phyloP scores from a whole-genome alignment of 2,113 vertebrate genomes.

The Micronisus gabar region DNA sequence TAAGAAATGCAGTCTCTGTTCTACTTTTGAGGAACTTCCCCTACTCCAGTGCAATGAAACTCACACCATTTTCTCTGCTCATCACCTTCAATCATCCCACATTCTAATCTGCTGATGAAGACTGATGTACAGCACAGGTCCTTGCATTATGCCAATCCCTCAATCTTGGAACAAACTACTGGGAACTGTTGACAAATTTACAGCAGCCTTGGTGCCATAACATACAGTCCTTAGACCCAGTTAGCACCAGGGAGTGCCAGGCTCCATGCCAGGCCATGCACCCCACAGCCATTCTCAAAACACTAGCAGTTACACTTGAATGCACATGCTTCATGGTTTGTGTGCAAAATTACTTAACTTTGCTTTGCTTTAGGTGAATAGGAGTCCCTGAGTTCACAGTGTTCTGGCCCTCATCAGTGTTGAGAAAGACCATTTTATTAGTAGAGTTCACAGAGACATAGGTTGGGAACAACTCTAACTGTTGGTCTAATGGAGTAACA shows the following conservation, averaged over 20 bases:
- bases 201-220: not conserved
- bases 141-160: not conserved
- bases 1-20: not conserved
- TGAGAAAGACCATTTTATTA: not conserved
- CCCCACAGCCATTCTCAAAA: not conserved
- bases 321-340: not conserved
- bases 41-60: not conserved
- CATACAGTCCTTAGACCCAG: not conserved
- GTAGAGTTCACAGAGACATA: not conserved
- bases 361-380: not conserved
- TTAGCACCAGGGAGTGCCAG: fast-evolving
- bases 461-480: not conserved
- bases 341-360: not conserved
- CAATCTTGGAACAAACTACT: not conserved
- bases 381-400: not conserved
- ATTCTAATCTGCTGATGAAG: not conserved
- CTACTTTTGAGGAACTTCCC: not conserved
- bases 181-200: not conserved
- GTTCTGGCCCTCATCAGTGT: not conserved
- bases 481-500: not conserved
- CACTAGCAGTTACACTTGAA: not conserved
- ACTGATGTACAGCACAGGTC: fast-evolving
- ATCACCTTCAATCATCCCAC: not conserved
- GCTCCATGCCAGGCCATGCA: fast-evolving
- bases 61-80: not conserved